Evolutionary conservation across 2,113 vertebrate species (phyloP), one percentile per base, ranked within the genome.

Genomic region (Eptesicus fuscus): DNA sequence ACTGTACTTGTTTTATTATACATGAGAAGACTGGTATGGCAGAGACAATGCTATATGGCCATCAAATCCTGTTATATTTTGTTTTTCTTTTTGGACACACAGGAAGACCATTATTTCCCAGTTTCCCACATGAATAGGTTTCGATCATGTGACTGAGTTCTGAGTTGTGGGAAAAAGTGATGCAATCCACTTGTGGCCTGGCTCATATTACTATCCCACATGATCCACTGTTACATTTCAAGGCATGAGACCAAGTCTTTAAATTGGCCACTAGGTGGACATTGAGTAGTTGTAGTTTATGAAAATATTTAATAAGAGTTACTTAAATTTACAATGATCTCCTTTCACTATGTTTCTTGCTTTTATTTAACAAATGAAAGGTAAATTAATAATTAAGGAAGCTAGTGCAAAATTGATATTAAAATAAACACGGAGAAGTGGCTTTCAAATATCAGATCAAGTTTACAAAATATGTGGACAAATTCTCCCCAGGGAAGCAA

Each of bases 111-210:
- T 78, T 49, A 91, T 44, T 78, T 91, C 69, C 91, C 83, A 93
- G 73, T 63, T 94, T 87, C 79, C 79, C 42, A 79, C 1, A 2
- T 79, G 73, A 32, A n/a, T 69, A 89, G 23, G 37, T 69, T 94
- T 69, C 4, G 4, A 74, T 83, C 69, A 79, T 1, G 37, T 89
- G 90, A 96, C 92, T 51, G 47, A 93, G 49, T 76, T 94, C 69
- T 65, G 42, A 35, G 63, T 37, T 91, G 69, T 94, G 87, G 56
- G 51, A 51, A 94, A 93, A 87, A 91, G 83, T 91, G 74, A 95
- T 20, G 74, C 35, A 80, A 67, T 59, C 76, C 44, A 44, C 73
- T 82, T 78, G 71, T 42, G 67, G 71, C 59, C 67, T 61, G 77
- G 23, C 63, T 91, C 37, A 30, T 49, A 35, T 79, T 80, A 70